Evolutionary conservation across 2,113 vertebrate genomes (phyloP), one percentile per base, ranked within the genome.

Genomic region (Gallinago media): DNA sequence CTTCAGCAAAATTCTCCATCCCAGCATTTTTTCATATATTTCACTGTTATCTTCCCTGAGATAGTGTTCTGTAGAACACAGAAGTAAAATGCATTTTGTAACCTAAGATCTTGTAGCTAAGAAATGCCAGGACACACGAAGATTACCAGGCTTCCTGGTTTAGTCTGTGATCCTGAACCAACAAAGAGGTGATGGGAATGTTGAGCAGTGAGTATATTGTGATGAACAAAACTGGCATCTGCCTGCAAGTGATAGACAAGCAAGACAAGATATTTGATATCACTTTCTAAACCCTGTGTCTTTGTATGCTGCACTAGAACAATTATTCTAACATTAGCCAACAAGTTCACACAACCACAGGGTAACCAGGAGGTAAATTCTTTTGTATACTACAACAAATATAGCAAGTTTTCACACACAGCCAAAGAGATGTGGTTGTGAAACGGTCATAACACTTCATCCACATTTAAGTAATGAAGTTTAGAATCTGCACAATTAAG

Each of bases 31-130:
- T 49, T 8, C n/a, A 15, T 32, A 12, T 5, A 12, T n/a, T 93
- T 50, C 44, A 55, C 74, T 65, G 56, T 55, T 56, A 36, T 15
- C 44, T 73, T 74, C n/a, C 34, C 25, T 15, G 36, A 3, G 2
- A 23, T 1, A 38, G 38, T 38, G 38, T 38, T 38, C 38, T 38
- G 14, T 1, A 49, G 21, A 42, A 22, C 26, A 65, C 0, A 0
- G 13, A 61, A 84, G n/a, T 42, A 26, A 86, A 92, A 59, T 5
- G 7, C 2, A 54, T 31, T 88, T 76, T 58, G 21, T 44, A 18
- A 49, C 54, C 31, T 52, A 27, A 79, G n/a, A 68, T 46, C n/a
- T 93, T 29, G 36, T 40, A 83, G 49, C 36, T 59, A 54, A 79
- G 76, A 89, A 94, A 42, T 38, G 23, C 18, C 79, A 86, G 80